A percentile compares a stretch with the other conserved stretches of the same genome.
These are phyloP conservation scores for Corynorhinus townsendii DNA, from an alignment of 2,113 vertebrate species.

Conservation along the genomic window DNA sequence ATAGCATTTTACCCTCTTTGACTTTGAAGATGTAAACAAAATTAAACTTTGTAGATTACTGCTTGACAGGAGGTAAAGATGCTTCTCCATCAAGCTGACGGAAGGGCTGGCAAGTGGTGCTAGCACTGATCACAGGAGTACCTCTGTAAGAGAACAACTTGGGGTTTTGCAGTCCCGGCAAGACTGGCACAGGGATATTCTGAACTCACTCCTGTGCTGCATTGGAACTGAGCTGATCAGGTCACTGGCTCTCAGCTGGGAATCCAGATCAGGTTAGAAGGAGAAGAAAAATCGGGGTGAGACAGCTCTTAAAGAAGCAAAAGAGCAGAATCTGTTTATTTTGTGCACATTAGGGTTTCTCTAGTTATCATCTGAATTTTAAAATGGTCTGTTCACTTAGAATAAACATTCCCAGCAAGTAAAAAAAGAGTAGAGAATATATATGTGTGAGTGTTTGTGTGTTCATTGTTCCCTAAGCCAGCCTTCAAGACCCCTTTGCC, in stretches of 20 bases:
- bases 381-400: conserved; percentile 28
- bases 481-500: background rate
- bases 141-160: background rate
- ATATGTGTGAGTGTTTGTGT: background rate
- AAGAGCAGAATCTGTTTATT: conserved; percentile 28
- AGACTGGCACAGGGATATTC: background rate
- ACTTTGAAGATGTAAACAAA: conserved; percentile 73
- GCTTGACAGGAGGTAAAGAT: conserved; percentile 59
- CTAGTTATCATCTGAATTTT: background rate
- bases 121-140: conserved; percentile 47
- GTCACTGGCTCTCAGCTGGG: background rate
- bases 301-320: background rate
- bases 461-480: background rate
- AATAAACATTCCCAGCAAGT: conserved; percentile 20
- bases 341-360: background rate
- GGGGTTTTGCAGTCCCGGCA: fast-evolving
- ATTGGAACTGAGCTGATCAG: background rate
- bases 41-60: conserved; percentile 76
- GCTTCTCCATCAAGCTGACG: conserved; percentile 58
- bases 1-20: conserved; percentile 48
- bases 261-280: conserved; percentile 10
- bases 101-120: conserved; percentile 33
- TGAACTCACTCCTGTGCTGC: background rate
- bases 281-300: background rate
- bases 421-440: background rate